A percentile compares a stretch with the other conserved stretches of the same genome.
phyloP scores from a whole-genome alignment of 37 sponge, comb jelly and placozoan genomes.

The Bolinopsis microptera region DNA sequence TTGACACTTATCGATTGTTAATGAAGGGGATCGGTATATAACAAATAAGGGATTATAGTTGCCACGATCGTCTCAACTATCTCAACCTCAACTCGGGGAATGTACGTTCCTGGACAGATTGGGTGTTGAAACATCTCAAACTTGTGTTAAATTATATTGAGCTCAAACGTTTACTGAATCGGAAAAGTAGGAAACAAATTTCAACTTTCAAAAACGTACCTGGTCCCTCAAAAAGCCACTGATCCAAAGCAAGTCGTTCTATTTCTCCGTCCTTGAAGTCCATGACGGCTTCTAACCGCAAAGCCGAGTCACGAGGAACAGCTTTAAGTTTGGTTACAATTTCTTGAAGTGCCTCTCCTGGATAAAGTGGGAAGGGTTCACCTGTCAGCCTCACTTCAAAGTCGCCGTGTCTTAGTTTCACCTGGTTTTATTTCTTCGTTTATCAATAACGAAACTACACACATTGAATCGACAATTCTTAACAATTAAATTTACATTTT shows the following conservation, averaged over 20 bases:
- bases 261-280: slow-evolving; percentile 85
- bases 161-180: too few relatives aligned
- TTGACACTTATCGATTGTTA: too few relatives aligned
- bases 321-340: slow-evolving; percentile 51
- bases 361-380: slow-evolving; percentile 97
- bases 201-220: slow-evolving; percentile 76
- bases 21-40: too few relatives aligned
- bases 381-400: slow-evolving; percentile 91
- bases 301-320: slow-evolving; percentile 77
- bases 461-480: too few relatives aligned
- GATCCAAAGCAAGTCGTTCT: slow-evolving; percentile 90
- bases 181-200: too few relatives aligned
- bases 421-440: background rate
- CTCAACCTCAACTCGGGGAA: slow-evolving; percentile 90
- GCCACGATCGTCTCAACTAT: slow-evolving; percentile 92
- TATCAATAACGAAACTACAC: too few relatives aligned
- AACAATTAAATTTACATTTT: too few relatives aligned
- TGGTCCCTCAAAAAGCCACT: slow-evolving; percentile 98
- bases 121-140: too few relatives aligned
- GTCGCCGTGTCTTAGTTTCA: slow-evolving; percentile 92
- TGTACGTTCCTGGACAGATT: slow-evolving; percentile 84
- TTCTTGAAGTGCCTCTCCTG: slow-evolving; percentile 83
- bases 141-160: too few relatives aligned
- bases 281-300: slow-evolving; percentile 83
- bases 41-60: slow-evolving; percentile 81